phyloP scores from a whole-genome alignment of 2,113 vertebrate species.

The Machaerirhynchus nigripectus region DNA sequence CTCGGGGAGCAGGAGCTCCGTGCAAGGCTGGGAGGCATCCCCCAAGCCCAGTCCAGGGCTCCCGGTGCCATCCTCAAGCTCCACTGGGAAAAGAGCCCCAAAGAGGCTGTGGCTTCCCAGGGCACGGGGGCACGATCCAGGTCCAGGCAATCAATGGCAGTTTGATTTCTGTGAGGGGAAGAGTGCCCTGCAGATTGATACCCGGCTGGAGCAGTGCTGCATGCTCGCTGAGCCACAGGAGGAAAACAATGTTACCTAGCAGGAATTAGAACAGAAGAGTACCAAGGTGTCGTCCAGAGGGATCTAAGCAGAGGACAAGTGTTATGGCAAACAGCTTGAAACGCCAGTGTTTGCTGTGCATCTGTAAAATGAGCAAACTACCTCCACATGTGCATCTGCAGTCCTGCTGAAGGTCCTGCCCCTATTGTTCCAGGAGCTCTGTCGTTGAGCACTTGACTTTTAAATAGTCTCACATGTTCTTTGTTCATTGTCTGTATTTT shows the following conservation, averaged over 20 bases:
- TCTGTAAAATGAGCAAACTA: background rate
- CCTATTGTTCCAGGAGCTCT: background rate
- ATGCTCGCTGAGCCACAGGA: background rate
- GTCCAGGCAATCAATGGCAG: accelerated
- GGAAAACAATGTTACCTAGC: background rate
- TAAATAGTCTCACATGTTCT: background rate
- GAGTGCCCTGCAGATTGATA: background rate
- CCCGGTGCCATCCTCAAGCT: accelerated
- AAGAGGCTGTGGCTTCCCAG: background rate
- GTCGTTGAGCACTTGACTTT: background rate
- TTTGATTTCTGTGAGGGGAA: background rate
- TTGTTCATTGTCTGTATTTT: background rate
- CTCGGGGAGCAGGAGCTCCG: background rate
- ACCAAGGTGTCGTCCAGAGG: background rate
- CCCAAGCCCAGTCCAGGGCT: accelerated
- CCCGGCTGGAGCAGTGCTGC: background rate
- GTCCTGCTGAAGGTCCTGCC: background rate
- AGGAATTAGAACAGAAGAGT: background rate
- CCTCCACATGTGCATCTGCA: background rate
- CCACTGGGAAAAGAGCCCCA: accelerated
- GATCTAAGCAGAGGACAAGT: background rate
- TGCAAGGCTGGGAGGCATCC: accelerated
- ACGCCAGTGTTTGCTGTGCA: accelerated
- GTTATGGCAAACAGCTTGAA: background rate
- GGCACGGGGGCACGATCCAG: too few relatives aligned